Base-by-base conservation (phyloP, 2,888 invertebrate genomes). In the Morpho deidamia region DNA sequence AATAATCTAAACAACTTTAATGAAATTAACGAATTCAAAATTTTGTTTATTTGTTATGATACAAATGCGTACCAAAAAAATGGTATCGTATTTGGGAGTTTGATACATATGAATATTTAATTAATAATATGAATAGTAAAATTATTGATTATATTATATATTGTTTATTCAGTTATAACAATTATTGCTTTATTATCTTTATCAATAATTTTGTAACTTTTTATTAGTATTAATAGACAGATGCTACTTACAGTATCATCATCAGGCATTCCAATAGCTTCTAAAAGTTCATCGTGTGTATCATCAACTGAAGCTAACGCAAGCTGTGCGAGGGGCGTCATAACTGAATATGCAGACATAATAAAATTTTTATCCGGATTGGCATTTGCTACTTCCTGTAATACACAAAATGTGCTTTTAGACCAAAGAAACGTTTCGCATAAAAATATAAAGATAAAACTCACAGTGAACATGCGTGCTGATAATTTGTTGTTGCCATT, bases 321-420 rank as follows among this genome's bases (percentile, higher is more conserved):
- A 1, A 90, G 62, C 60, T 80, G 79, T 0, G 79, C 83, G 1
- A 90, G 71, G 0, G 82, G 83, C 0, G 81, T 64, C 59, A 90
- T 64, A 4, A 88, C 82, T 1, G 90, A 91, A 64, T 83, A 83
- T 0, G 88, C 89, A 0, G 91, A 91, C 41, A 88, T 52, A 8
- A 89, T 77, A 11, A 84, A 65, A 57, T 80, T 89, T 58, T 83
- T 63, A 1, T 64, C 71, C 0, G 69, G 65, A 0, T 79, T 64
- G 0, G 44, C 48, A n/a, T 74, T 73, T 0, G 69, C 68, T 2
- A 80, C 76, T 60, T 80, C 79, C 86, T 85, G 63, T 10, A 37
- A 37, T 37, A 23, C 23, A 23, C 23, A 23, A 23, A 23, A 23
- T 5, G 5, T 23, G 5, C 10, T 37, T 37, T 37, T 37, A 37